These are phyloP conservation scores for Sycophila sp. DNA, from an alignment of 1,140 invertebrate species.

Conservation along the genomic window DNA sequence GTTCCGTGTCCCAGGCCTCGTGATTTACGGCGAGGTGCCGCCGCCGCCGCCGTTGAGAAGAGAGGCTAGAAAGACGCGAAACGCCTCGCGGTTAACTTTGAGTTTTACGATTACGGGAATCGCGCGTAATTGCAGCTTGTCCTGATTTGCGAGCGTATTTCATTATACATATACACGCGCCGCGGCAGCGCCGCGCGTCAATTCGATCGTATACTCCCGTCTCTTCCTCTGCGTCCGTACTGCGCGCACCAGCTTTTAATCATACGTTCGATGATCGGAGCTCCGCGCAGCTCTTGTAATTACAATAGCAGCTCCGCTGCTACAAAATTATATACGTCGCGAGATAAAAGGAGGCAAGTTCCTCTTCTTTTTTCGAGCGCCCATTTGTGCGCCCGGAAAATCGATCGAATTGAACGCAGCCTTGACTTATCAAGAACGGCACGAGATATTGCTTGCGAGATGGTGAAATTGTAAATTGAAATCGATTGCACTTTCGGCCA, in stretches of 20 bases:
- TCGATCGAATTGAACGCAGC: neutral
- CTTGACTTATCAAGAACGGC: constrained; percentile 1
- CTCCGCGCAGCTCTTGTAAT: constrained; percentile 33
- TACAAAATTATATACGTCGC: constrained; percentile 23
- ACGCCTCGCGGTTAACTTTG: constrained; percentile 47
- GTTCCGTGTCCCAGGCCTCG: constrained; percentile 11
- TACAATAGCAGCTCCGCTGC: constrained; percentile 35
- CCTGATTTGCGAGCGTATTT: constrained; percentile 49
- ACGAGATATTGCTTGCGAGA: no score
- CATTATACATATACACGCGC: constrained; percentile 33
- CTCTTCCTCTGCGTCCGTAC: neutral
- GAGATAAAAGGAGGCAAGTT: neutral
- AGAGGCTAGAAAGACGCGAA: constrained; percentile 31
- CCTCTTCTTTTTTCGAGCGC: neutral
- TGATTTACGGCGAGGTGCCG: constrained; percentile 54
- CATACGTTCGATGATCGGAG: constrained; percentile 29
- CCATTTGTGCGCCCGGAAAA: neutral
- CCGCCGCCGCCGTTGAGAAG: constrained; percentile 37
- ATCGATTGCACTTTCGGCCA: no score
- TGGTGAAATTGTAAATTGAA: no score
- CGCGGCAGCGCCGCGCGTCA: constrained; percentile 23
- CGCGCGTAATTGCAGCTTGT: constrained; percentile 54
- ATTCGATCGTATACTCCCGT: neutral
- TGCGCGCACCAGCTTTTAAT: constrained; percentile 21
- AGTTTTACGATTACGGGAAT: constrained; percentile 59